phyloP scores from a whole-genome alignment of 2,797 vertebrate species.

The Zenarchopterus dispar region DNA sequence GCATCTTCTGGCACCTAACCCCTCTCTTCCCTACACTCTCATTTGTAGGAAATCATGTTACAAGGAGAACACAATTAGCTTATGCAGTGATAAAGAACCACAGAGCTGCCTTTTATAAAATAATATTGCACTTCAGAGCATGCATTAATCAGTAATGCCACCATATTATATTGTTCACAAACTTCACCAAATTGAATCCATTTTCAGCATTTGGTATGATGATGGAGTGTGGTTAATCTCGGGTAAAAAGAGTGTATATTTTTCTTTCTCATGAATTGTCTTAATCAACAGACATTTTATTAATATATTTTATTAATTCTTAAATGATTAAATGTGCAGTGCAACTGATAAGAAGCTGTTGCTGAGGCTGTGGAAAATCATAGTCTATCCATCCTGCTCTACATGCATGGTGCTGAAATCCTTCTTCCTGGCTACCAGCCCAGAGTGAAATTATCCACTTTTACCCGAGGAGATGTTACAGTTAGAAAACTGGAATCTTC shows the following conservation, averaged over 20 bases:
- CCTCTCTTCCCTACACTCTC: conserved; percentile 81
- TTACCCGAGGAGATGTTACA: conserved; percentile 35
- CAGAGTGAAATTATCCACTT: conserved; percentile 36
- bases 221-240: conserved; percentile 13
- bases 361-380: conserved; percentile 14
- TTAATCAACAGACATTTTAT: conserved; percentile 17
- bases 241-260: conserved; percentile 2
- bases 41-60: conserved; percentile 87
- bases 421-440: conserved; percentile 41
- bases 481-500: conserved; percentile 41
- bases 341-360: conserved; percentile 46
- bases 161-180: conserved; percentile 29
- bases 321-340: conserved; percentile 13
- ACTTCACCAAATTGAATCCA: conserved; percentile 32
- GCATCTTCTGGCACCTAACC: conserved; percentile 79
- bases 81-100: conserved; percentile 74
- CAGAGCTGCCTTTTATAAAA: conserved; percentile 33
- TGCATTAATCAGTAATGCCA: conserved; percentile 53
- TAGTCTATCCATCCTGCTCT: conserved; percentile 40
- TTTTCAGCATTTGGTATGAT: conserved; percentile 17
- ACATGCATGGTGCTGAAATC: conserved; percentile 25
- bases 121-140: conserved; percentile 63
- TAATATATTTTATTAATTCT: neutral
- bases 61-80: conserved; percentile 84
- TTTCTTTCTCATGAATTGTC: conserved; percentile 6